phyloP scores from a whole-genome alignment of 2,797 vertebrate genomes.

The Lagorchestes hirsutus region DNA sequence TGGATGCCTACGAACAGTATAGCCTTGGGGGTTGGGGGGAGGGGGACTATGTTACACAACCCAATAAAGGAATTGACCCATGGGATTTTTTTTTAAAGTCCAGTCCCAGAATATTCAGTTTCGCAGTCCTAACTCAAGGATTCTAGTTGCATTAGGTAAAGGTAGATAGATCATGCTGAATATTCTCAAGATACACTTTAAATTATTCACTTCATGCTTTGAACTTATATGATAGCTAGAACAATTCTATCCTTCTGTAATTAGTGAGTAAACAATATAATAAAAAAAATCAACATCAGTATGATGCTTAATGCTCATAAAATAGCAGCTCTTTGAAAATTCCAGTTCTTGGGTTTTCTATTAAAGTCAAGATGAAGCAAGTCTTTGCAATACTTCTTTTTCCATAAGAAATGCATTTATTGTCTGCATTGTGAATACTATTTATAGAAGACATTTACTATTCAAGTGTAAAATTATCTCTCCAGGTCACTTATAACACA shows the following conservation, averaged over 20 bases:
- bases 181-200: conserved; percentile 34
- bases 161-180: not conserved
- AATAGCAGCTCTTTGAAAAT: not conserved
- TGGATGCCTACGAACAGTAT: not conserved
- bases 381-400: conserved; percentile 19
- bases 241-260: not conserved
- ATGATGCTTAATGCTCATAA: not conserved
- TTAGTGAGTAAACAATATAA: conserved; percentile 43
- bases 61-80: not conserved
- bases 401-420: not conserved
- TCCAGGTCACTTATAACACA: not conserved
- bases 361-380: not conserved
- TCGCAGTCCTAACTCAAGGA: not conserved
- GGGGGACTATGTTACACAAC: not conserved
- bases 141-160: not conserved
- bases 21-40: not conserved
- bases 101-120: not conserved
- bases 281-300: not conserved
- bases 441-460: conserved; percentile 1
- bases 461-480: conserved; percentile 45
- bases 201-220: conserved; percentile 19
- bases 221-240: conserved; percentile 2
- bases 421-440: not conserved
- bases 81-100: not conserved
- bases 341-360: not conserved